phyloP scores from a whole-genome alignment of 2,797 vertebrate species.

The Pangasius mekongensis region DNA sequence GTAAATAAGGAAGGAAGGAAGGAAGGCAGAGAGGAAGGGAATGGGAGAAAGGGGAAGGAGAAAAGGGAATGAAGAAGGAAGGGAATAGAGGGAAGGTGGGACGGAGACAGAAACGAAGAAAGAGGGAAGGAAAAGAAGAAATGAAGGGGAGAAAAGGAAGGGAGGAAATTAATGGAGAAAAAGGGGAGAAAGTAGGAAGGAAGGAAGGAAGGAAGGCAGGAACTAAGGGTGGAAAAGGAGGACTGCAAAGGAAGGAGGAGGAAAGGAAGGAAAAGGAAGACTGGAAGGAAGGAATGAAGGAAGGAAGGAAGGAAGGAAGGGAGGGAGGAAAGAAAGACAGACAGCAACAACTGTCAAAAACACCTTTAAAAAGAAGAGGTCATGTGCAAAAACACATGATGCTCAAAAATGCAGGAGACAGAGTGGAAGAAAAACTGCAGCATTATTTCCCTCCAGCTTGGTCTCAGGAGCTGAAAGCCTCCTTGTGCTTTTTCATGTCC shows the following conservation, averaged over 20 bases:
- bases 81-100: neutral
- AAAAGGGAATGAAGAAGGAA: neutral
- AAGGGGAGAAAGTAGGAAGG: neutral
- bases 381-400: neutral
- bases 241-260: neutral
- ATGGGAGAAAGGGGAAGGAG: neutral
- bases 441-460: neutral
- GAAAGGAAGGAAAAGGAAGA: neutral
- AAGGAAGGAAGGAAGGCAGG: neutral
- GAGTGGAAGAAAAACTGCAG: neutral
- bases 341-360: neutral
- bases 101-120: no score
- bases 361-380: neutral
- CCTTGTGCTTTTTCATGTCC: neutral
- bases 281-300: no score
- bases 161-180: neutral
- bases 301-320: neutral
- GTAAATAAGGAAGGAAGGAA: no score
- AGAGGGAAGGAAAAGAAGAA: neutral
- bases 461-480: slow-evolving; percentile 13
- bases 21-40: neutral
- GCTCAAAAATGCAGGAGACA: neutral
- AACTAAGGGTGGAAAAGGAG: neutral
- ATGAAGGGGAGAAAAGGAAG: neutral
- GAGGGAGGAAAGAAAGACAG: neutral